Evolutionary conservation across 2,888 invertebrate species (phyloP), one percentile per base, ranked within the genome.

Genomic region (Unio delphinus): DNA sequence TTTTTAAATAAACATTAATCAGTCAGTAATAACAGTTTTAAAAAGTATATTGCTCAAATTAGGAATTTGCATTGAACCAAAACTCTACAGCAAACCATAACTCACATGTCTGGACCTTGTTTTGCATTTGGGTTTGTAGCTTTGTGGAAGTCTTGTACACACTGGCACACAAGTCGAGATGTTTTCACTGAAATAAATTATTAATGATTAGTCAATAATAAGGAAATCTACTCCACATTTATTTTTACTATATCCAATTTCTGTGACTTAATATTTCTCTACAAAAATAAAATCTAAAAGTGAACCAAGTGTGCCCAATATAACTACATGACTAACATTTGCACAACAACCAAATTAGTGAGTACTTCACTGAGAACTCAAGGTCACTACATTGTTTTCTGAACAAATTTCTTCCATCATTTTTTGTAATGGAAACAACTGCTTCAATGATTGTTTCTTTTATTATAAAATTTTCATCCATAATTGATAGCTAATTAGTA

Each of bases 121-220:
- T 45, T 61, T 15, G 30, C 61, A 23, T 65, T 55, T 30, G 67
- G 57, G 28, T 69, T 72, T 20, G 45, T 68, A 54, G 71, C 55
- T 57, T 57, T 74, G 68, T 84, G 84, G 69, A 82, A 77, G 11
- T 85, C 79, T 65, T 86, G 86, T 15, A 87, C 82, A 80, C 85
- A 84, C 30, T 83, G 76, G 75, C 85, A 84, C 18, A 87, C 81
- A 66, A 77, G 67, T 54, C 82, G 80, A 55, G 84, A 85, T 8
- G 81, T 79, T 59, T 79, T 80, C 61, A 87, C 87, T 84, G 71
- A 45, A 75, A 78, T 60, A 65, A 65, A 66, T 20, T 34, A 67
- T 18, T n/a, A 30, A 54, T 62, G 56, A n/a, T 69, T 45, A 34
- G 15, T n/a, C 7, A 62, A 58, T 58, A 26, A 23, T 23, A 3